Percentiles rank a stretch among this genome's conserved stretches.
Evolutionary conservation across 2,113 vertebrate species (phyloP).

Genomic region (Gambusia holbrooki): DNA sequence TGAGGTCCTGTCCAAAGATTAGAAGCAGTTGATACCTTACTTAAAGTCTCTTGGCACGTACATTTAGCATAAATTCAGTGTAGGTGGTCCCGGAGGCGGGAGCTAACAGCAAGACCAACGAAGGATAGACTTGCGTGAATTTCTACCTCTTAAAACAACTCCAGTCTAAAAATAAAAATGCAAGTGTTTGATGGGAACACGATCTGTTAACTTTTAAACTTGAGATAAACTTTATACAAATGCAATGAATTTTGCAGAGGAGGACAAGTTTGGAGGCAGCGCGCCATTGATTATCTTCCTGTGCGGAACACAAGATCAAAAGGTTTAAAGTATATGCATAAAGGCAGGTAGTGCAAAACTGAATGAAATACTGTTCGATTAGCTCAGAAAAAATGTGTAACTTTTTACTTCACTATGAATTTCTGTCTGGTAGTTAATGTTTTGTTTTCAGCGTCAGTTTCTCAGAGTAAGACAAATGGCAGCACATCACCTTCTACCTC

Average conservation of each 20-base stretch:
- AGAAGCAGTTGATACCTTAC: neutral
- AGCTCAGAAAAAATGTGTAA: neutral
- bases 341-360: neutral
- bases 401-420: no score
- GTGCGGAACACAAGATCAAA: neutral
- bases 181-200: neutral
- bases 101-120: neutral
- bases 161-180: neutral
- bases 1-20: neutral
- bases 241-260: no score
- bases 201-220: no score
- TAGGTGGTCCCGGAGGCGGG: no score
- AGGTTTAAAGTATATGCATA: neutral
- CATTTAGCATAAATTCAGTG: neutral
- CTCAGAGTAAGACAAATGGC: neutral
- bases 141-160: neutral
- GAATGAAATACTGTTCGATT: neutral
- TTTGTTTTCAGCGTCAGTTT: neutral
- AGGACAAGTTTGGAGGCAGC: neutral
- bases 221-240: neutral
- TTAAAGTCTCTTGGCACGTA: neutral
- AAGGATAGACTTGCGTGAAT: neutral
- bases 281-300: neutral
- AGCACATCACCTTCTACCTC: neutral
- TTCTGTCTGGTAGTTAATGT: no score